phyloP scores from a whole-genome alignment of 2,797 vertebrate species.

The Alca torda region DNA sequence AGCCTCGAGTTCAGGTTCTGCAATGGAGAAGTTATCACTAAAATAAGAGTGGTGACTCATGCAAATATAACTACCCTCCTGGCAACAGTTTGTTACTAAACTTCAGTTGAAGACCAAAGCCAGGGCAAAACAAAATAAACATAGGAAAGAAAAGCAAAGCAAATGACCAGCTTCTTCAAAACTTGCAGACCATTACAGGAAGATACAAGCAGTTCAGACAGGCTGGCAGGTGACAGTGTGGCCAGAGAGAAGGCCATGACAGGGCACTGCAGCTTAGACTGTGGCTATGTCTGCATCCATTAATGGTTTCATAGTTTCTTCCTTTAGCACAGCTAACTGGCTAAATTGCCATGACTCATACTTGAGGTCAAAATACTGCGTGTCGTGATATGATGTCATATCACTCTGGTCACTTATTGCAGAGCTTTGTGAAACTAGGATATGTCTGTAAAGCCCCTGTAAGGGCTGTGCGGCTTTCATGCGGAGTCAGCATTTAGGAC shows the following conservation, averaged over 20 bases:
- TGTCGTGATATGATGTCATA: background rate
- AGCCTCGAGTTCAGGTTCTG: background rate
- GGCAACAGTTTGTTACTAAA: background rate
- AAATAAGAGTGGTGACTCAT: background rate
- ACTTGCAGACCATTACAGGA: background rate
- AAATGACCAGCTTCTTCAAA: background rate
- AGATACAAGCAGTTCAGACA: background rate
- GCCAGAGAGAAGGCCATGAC: background rate
- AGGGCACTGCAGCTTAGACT: background rate
- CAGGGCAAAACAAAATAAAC: background rate
- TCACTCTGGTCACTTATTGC: background rate
- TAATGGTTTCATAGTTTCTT: background rate
- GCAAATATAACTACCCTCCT: background rate
- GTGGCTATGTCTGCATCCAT: background rate
- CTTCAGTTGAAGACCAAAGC: background rate
- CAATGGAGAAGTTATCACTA: background rate
- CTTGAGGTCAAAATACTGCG: background rate
- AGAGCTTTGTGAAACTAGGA: background rate
- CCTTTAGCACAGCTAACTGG: background rate
- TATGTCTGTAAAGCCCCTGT: background rate
- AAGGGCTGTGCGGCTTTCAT: background rate
- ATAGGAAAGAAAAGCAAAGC: background rate
- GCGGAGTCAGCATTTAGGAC: background rate
- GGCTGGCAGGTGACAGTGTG: background rate
- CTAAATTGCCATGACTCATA: background rate